These are phyloP conservation scores for Paragorgia papillata DNA, from an alignment of 92 coral and sea anemone species.

Conservation along the genomic window DNA sequence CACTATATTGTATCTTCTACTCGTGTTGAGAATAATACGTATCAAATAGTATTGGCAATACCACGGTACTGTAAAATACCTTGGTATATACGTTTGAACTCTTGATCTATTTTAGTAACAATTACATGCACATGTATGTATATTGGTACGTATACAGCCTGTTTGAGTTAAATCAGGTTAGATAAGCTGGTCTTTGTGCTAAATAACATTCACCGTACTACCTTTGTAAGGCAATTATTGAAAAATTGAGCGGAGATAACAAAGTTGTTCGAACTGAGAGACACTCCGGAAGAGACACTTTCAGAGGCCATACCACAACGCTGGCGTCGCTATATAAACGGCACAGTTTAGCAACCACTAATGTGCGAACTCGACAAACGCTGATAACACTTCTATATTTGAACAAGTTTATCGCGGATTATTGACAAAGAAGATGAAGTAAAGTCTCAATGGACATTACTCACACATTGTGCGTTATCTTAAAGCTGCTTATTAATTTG, in stretches of 20 bases:
- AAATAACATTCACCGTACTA: conserved; percentile 43
- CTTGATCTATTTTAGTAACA: conserved; percentile 11
- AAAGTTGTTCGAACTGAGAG: conserved; percentile 27
- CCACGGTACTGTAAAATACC: too few relatives aligned
- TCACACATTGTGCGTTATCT: conserved; percentile 37
- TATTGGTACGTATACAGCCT: conserved; percentile 9
- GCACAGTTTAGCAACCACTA: conserved; percentile 34
- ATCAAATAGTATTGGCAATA: too few relatives aligned
- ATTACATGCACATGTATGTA: not conserved
- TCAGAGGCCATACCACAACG: conserved; percentile 16
- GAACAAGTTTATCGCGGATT: conserved; percentile 35
- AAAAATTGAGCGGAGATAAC: conserved; percentile 44
- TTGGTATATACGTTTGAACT: too few relatives aligned
- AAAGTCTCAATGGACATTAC: conserved; percentile 24
- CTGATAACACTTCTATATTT: conserved; percentile 49
- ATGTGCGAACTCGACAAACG: conserved; percentile 51
- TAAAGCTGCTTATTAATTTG: conserved; percentile 36
- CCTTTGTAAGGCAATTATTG: conserved; percentile 46
- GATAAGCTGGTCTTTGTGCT: conserved; percentile 44
- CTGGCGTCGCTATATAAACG: conserved; percentile 22
- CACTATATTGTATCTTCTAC: too few relatives aligned
- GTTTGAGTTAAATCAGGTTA: conserved; percentile 37
- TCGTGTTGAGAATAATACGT: too few relatives aligned
- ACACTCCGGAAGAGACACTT: conserved; percentile 38
- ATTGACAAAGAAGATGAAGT: conserved; percentile 14